Conservation (phyloP, 1,140 invertebrate species). For the Brachystomella parvula region DNA sequence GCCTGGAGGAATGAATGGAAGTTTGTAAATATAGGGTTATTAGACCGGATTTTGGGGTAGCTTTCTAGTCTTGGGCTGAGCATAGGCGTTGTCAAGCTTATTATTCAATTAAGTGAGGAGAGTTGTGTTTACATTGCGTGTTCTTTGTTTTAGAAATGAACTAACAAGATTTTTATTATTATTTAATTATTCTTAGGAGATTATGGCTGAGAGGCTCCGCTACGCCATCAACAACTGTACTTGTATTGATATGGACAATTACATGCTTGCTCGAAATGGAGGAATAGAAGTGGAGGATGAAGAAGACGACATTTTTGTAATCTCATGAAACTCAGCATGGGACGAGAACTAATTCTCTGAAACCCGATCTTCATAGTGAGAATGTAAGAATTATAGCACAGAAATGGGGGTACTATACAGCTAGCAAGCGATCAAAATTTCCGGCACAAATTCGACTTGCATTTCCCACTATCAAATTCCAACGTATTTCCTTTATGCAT, state of each 20-base stretch:
- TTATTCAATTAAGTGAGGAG: no score
- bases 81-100: no score
- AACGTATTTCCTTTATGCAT: no score
- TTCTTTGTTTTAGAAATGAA: background rate
- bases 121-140: background rate
- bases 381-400: background rate
- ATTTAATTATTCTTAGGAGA: slow-evolving; percentile 42
- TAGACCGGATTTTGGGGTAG: no score
- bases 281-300: slow-evolving; percentile 49
- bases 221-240: slow-evolving; percentile 63
- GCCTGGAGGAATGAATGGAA: no score
- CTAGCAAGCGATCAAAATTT: no score
- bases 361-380: background rate
- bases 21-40: no score
- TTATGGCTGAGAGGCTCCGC: slow-evolving; percentile 55
- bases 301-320: slow-evolving; percentile 43
- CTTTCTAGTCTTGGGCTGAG: no score
- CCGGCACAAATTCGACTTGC: background rate
- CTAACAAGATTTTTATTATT: background rate
- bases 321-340: background rate
- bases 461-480: background rate
- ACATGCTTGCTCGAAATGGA: slow-evolving; percentile 58
- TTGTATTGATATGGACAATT: slow-evolving; percentile 67
- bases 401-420: background rate
- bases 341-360: background rate